Evolutionary conservation across 2,797 vertebrate species (phyloP).

Genomic region (Leptoclinus maculatus): DNA sequence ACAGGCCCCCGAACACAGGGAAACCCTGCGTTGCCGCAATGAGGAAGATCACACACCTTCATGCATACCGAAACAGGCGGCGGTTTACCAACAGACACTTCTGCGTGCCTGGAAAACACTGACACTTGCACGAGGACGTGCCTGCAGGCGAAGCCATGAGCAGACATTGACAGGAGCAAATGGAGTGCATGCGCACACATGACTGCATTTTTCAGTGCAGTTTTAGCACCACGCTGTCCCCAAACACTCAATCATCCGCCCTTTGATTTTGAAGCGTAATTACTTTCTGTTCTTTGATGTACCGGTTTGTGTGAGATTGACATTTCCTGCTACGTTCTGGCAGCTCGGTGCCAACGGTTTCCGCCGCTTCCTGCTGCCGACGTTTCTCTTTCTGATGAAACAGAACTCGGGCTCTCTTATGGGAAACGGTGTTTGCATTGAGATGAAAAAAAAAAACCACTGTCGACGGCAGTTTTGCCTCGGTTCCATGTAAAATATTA

Average conservation of each 20-base stretch:
- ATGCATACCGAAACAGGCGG: constrained; percentile 13
- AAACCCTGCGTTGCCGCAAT: constrained; percentile 47
- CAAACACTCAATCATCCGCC: background rate
- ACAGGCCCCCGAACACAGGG: constrained; percentile 33
- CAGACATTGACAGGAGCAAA: background rate
- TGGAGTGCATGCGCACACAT: background rate
- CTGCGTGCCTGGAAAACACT: constrained; percentile 25
- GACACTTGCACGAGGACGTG: constrained; percentile 13
- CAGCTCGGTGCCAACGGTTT: background rate
- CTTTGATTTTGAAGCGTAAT: background rate
- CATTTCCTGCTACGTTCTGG: background rate
- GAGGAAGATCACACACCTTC: constrained; percentile 38
- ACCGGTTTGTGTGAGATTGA: background rate
- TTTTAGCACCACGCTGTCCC: no score
- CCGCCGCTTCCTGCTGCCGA: background rate
- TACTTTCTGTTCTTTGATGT: background rate
- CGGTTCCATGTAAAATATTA: no score
- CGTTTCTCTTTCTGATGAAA: background rate
- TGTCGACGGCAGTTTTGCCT: constrained; percentile 18
- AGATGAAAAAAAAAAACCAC: background rate
- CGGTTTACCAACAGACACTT: constrained; percentile 4
- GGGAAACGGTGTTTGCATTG: constrained; percentile 7
- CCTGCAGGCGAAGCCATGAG: background rate
- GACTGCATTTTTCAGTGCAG: no score
- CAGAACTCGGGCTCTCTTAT: background rate